A percentile compares a stretch with the other conserved stretches of the same genome.
Evolutionary conservation across 2,797 vertebrate genomes (phyloP).

Genomic region (Leptoclinus maculatus): DNA sequence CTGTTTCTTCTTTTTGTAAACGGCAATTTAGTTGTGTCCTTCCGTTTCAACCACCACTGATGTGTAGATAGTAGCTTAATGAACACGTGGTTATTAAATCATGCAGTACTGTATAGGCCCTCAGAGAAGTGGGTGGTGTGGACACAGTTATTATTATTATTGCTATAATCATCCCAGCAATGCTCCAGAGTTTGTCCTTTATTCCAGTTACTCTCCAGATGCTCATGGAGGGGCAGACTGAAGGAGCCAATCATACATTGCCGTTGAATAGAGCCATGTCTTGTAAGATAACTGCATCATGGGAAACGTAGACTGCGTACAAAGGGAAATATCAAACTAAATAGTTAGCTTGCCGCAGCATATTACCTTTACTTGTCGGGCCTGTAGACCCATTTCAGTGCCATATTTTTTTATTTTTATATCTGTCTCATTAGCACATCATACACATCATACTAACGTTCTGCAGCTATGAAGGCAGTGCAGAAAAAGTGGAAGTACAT

Average conservation of each 20-base stretch:
- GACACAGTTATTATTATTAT: not conserved
- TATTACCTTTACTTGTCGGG: not conserved
- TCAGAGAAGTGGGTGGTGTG: not conserved
- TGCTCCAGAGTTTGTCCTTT: not conserved
- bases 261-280: not conserved
- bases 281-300: not conserved
- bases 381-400: not conserved
- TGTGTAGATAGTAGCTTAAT: not conserved
- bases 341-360: not conserved
- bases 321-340: not conserved
- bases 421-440: not conserved
- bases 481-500: slow-evolving; percentile 14
- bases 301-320: not conserved
- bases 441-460: not conserved
- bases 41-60: not conserved
- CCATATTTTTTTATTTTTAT: not conserved
- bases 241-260: not conserved
- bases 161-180: not conserved
- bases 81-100: not conserved
- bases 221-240: not conserved
- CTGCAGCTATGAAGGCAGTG: not conserved
- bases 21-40: not conserved
- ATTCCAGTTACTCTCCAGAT: not conserved
- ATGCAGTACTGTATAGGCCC: too few species aligned
- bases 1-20: too few species aligned